phyloP scores from a whole-genome alignment of 2,888 invertebrate genomes.

The Drosophila buzzatii region DNA sequence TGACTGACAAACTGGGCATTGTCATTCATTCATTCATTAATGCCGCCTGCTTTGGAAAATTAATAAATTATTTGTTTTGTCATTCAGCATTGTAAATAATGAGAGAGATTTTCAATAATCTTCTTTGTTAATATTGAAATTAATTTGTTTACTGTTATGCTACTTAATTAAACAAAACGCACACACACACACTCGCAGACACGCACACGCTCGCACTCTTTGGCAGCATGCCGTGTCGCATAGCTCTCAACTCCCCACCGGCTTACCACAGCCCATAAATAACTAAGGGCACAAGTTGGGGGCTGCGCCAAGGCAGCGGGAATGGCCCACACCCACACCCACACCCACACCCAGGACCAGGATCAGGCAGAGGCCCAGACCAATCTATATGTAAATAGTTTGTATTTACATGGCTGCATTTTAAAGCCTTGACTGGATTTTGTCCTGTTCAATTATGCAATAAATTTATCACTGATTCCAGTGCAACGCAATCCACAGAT shows the following conservation, averaged over 20 bases:
- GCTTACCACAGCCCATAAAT: constrained; percentile 75
- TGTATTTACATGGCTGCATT: constrained; percentile 66
- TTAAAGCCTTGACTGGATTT: constrained; percentile 70
- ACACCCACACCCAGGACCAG: constrained; percentile 16
- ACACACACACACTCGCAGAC: constrained; percentile 46
- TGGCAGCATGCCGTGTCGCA: constrained; percentile 14
- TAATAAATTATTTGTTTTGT: constrained; percentile 82
- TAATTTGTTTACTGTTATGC: constrained; percentile 81
- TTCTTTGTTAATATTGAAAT: constrained; percentile 82
- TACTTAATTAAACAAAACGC: constrained; percentile 79
- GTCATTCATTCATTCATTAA: constrained; percentile 54
- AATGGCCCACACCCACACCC: too few relatives aligned
- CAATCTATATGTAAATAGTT: constrained; percentile 68
- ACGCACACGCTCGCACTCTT: constrained; percentile 16
- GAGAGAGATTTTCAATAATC: constrained; percentile 81
- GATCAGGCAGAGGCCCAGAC: constrained; percentile 23
- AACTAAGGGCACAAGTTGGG: constrained; percentile 55
- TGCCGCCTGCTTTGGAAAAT: constrained; percentile 54
- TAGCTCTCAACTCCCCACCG: constrained; percentile 33
- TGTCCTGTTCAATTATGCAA: constrained; percentile 79
- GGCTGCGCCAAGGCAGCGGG: constrained; percentile 19
- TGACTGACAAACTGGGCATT: constrained; percentile 46
- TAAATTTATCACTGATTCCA: constrained; percentile 77
- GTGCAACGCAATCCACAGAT: constrained; percentile 60
- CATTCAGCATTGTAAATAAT: constrained; percentile 80